A percentile compares a stretch with the other conserved stretches of the same genome.
These are phyloP conservation scores for Piprites chloris DNA, from an alignment of 2,113 vertebrate genomes.

Conservation along the genomic window DNA sequence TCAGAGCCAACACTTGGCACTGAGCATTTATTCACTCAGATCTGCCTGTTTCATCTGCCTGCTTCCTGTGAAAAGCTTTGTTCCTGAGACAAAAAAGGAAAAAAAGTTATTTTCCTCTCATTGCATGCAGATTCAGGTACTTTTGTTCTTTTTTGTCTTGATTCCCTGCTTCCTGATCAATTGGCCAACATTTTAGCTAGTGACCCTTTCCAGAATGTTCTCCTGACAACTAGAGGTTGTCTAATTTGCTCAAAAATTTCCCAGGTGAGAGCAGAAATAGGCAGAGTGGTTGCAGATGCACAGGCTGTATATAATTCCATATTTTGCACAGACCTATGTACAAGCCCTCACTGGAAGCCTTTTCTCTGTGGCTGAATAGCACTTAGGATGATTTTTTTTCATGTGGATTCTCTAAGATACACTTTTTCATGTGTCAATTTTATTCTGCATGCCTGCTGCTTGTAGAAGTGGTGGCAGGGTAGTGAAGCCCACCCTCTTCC, in stretches of 20 bases:
- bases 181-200: background rate
- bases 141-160: background rate
- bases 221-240: background rate
- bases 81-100: background rate
- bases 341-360: background rate
- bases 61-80: background rate
- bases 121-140: background rate
- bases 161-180: background rate
- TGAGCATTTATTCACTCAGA: background rate
- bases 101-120: background rate
- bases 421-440: background rate
- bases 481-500: background rate
- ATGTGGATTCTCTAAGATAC: background rate
- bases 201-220: background rate
- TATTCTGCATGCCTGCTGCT: background rate
- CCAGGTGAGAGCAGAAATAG: background rate
- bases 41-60: background rate
- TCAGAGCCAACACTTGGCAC: background rate
- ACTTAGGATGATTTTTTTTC: background rate
- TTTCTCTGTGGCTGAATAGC: background rate
- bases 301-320: rapidly evolving
- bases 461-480: background rate
- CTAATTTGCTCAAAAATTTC: background rate
- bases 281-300: background rate
- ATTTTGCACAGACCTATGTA: background rate